These are phyloP conservation scores for Calliopsis andreniformis DNA, from an alignment of 1,140 invertebrate species.

Conservation along the genomic window DNA sequence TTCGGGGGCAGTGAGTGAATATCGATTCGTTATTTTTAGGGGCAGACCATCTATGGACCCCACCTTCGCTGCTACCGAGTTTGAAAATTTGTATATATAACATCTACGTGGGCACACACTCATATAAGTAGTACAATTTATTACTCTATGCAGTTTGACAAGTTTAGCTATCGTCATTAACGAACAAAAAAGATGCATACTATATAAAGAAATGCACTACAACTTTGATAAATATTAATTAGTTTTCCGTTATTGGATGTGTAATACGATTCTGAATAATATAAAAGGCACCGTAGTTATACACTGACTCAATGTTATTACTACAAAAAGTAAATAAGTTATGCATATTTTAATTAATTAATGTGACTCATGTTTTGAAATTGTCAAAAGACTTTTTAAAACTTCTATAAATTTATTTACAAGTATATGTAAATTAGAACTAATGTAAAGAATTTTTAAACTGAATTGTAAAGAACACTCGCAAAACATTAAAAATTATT, in stretches of 20 bases:
- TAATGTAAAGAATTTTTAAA: no score
- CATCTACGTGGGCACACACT: no score
- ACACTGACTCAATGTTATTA: neutral
- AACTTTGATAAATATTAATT: slow-evolving; percentile 7
- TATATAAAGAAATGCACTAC: no score
- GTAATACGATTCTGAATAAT: no score
- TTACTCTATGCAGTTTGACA: neutral
- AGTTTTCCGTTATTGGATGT: slow-evolving; percentile 1
- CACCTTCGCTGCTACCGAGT: slow-evolving; percentile 57
- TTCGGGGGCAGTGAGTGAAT: slow-evolving; percentile 67
- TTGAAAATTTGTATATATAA: slow-evolving; percentile 54
- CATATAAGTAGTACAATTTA: no score
- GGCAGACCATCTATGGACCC: slow-evolving; percentile 65
- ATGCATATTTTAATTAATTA: neutral
- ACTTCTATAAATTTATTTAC: no score
- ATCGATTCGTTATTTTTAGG: slow-evolving; percentile 77
- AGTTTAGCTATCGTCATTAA: neutral
- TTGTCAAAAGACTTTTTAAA: neutral
- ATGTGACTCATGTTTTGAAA: neutral
- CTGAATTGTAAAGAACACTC: no score
- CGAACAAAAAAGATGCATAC: no score
- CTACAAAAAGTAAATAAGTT: neutral
- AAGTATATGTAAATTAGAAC: no score
- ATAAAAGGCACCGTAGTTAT: no score
- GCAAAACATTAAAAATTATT: no score